phyloP scores from a whole-genome alignment of 2,888 invertebrate genomes.

The Oligia latruncula region DNA sequence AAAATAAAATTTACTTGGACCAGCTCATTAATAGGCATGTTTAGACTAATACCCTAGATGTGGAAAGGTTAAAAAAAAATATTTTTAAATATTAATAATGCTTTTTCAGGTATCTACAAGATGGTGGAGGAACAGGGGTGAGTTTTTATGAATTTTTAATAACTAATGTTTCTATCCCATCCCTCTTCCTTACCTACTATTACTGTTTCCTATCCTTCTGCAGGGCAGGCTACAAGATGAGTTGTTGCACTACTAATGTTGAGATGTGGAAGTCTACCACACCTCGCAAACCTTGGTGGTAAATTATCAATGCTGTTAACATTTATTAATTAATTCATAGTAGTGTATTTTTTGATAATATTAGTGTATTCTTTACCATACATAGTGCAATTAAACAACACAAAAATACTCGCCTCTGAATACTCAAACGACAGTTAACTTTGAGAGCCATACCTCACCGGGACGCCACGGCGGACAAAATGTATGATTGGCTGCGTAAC shows the following conservation, averaged over 20 bases:
- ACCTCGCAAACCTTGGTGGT: slow-evolving; percentile 83
- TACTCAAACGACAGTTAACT: not conserved
- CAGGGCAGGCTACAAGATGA: slow-evolving; percentile 81
- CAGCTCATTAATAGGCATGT: no score
- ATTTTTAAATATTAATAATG: not conserved
- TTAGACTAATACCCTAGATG: not conserved
- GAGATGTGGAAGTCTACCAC: slow-evolving; percentile 79
- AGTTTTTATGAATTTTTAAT: slow-evolving; percentile 61
- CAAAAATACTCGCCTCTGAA: not conserved
- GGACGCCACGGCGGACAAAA: not conserved
- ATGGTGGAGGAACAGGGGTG: slow-evolving; percentile 79
- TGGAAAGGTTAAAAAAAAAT: not conserved
- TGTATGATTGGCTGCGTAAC: not conserved
- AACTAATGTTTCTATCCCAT: slow-evolving; percentile 1
- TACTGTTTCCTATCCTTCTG: slow-evolving; percentile 53
- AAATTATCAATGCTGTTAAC: slow-evolving; percentile 61
- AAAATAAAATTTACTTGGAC: not conserved
- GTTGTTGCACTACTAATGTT: slow-evolving; percentile 81
- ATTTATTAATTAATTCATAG: not conserved
- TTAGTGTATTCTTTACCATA: slow-evolving; percentile 15
- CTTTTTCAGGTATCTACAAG: slow-evolving; percentile 82
- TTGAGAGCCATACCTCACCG: not conserved
- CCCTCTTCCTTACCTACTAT: slow-evolving; percentile 44
- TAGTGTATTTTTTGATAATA: not conserved
- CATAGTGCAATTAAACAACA: not conserved